Evolutionary conservation across 2,888 invertebrate species (phyloP).

Genomic region (Boloria euphrosyne): DNA sequence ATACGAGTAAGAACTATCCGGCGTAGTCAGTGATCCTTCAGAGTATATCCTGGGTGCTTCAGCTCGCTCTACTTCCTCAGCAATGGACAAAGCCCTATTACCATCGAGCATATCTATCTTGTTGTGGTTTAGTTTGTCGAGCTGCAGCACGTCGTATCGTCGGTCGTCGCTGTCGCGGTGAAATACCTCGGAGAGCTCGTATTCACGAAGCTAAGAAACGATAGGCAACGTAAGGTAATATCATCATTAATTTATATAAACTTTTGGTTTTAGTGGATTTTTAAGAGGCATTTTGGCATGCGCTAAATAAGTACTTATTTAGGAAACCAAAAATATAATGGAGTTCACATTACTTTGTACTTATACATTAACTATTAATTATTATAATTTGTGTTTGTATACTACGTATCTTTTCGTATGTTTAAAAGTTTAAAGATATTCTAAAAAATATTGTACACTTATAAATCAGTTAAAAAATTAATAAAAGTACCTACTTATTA

Average conservation of each 20-base stretch:
- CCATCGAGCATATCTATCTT: conserved; percentile 84
- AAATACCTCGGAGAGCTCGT: conserved; percentile 93
- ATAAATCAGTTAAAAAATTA: not conserved
- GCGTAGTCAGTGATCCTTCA: conserved; percentile 72
- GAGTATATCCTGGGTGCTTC: conserved; percentile 84
- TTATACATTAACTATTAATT: too few relatives aligned
- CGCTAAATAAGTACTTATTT: too few relatives aligned
- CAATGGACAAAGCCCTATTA: conserved; percentile 88
- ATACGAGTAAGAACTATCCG: conserved; percentile 72
- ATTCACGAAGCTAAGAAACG: conserved; percentile 88
- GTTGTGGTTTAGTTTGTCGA: conserved; percentile 82
- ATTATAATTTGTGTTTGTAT: too few relatives aligned
- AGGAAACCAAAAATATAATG: too few relatives aligned
- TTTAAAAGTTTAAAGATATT: too few relatives aligned
- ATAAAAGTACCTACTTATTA: not conserved
- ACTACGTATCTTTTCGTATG: too few relatives aligned
- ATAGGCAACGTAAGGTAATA: not conserved
- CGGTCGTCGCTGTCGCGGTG: conserved; percentile 91
- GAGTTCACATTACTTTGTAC: too few relatives aligned
- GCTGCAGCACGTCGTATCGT: conserved; percentile 86
- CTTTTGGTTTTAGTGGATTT: not conserved
- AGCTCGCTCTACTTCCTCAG: conserved; percentile 90
- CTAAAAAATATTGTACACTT: too few relatives aligned
- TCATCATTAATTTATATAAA: not conserved
- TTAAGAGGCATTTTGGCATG: too few relatives aligned